These are phyloP conservation scores for Eolophus roseicapilla DNA, from an alignment of 2,113 vertebrate genomes.

Conservation along the genomic window DNA sequence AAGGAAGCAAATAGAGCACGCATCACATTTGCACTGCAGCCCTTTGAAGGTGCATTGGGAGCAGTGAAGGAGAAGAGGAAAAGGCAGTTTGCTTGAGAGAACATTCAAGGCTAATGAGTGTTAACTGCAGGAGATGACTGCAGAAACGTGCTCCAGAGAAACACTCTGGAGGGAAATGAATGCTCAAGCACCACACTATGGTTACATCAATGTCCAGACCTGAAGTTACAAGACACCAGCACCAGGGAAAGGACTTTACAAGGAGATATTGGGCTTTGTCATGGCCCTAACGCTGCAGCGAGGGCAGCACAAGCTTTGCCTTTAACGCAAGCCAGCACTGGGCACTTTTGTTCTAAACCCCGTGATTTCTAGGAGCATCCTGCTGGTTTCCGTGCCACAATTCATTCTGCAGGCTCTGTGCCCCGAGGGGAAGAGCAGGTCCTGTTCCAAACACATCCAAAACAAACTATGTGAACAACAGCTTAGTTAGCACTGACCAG, in stretches of 20 bases:
- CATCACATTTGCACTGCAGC: neutral
- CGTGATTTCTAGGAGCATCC: neutral
- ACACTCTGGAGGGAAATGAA: neutral
- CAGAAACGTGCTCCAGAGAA: neutral
- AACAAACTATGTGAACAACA: neutral
- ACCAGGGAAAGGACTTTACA: neutral
- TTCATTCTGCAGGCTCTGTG: neutral
- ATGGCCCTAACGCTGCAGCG: neutral
- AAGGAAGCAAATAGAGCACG: neutral
- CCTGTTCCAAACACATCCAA: neutral
- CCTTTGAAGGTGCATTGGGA: neutral
- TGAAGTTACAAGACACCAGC: neutral
- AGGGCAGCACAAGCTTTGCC: neutral
- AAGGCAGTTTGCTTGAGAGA: neutral
- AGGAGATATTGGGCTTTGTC: neutral
- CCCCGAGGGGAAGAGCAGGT: neutral
- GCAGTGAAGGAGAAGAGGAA: neutral
- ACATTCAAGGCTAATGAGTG: neutral
- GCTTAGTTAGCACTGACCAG: neutral
- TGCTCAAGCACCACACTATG: fast-evolving
- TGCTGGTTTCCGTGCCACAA: neutral
- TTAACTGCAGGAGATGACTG: neutral
- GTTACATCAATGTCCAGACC: fast-evolving
- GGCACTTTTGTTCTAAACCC: neutral
- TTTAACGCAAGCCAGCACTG: neutral